Conservation (phyloP, 2,888 invertebrate genomes). For the Hypolimnas misippus region DNA sequence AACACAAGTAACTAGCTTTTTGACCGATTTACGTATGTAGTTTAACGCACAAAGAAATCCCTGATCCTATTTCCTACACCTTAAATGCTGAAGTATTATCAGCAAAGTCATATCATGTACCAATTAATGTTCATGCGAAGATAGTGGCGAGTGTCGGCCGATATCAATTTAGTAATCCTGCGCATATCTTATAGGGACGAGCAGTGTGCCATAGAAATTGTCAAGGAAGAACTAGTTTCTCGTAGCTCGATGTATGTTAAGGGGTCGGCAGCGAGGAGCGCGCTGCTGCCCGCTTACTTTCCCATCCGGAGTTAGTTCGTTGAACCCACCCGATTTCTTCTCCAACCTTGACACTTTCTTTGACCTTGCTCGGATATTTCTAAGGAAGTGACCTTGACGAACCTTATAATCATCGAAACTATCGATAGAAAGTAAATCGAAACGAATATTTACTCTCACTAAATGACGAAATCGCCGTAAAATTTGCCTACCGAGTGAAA, state of each 20-base stretch:
- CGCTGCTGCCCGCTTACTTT: constrained; percentile 73
- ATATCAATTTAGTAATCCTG: constrained; percentile 57
- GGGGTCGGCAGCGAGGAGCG: constrained; percentile 66
- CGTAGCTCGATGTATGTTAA: constrained; percentile 72
- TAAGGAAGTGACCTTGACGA: constrained; percentile 70
- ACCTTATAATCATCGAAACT: constrained; percentile 49
- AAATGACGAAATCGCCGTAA: constrained; percentile 67
- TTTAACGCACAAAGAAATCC: constrained; percentile 72
- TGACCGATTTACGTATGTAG: constrained; percentile 81
- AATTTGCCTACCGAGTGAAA: constrained; percentile 79
- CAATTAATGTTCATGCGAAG: constrained; percentile 43
- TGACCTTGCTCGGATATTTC: constrained; percentile 67
- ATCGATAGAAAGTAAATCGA: constrained; percentile 74
- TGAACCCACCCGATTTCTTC: constrained; percentile 80
- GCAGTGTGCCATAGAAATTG: constrained; percentile 50
- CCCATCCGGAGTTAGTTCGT: constrained; percentile 71
- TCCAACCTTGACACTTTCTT: constrained; percentile 83
- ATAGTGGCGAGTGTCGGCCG: constrained; percentile 48
- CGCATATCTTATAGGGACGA: constrained; percentile 45
- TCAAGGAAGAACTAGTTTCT: constrained; percentile 70
- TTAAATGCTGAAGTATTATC: constrained; percentile 27
- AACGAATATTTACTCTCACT: constrained; percentile 76
- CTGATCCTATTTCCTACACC: constrained; percentile 45
- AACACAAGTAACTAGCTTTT: constrained; percentile 75
- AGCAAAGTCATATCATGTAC: neutral